Evolutionary conservation across 1,140 invertebrate genomes (phyloP), one percentile per base, ranked within the genome.

Genomic region (Physella acuta): DNA sequence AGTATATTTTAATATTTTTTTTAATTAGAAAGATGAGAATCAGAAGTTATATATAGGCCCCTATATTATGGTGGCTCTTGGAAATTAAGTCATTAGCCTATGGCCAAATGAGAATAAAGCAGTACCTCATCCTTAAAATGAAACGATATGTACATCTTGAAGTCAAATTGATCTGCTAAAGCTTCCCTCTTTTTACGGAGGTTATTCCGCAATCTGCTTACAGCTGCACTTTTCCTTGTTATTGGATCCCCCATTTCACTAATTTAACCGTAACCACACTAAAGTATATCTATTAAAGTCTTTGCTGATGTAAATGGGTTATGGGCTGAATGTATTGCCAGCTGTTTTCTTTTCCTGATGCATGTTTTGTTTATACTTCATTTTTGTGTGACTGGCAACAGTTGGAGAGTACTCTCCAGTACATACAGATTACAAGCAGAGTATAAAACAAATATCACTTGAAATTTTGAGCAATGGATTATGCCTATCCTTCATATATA

Each of bases 141-240:
- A 71, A 84, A 82, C 28, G 78, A 61, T 63, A 83, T 78, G 68
- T 79, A 83, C 82, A 84, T 83, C 74, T 82, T 84, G 75, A 82
- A 84, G 37, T 84, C 79, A 80, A 84, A 84, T 64, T 84, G 81
- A 71, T 84, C 83, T 44, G 83, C 83, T 51, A 84, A 71, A 34
- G 83, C 81, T 76, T 84, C 82, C 71, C 76, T 68, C 65, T 83
- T 84, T 74, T 83, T 83, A 33, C 79, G 68, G 14, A 84, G 69
- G 56, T 82, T 78, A 55, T 79, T 73, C 68, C 82, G 69, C 55
- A 84, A 70, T 31, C 83, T 73, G 30, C 70, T 78, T 24, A 82
- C 59, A 49, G 76, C 76, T 51, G 75, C 71, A 68, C 75, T 76
- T 74, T 80, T 82, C 56, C 82, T 74, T 53, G 74, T 73, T 36